Conservation (phyloP, 2,888 invertebrate species). For the Incurvaria masculella region DNA sequence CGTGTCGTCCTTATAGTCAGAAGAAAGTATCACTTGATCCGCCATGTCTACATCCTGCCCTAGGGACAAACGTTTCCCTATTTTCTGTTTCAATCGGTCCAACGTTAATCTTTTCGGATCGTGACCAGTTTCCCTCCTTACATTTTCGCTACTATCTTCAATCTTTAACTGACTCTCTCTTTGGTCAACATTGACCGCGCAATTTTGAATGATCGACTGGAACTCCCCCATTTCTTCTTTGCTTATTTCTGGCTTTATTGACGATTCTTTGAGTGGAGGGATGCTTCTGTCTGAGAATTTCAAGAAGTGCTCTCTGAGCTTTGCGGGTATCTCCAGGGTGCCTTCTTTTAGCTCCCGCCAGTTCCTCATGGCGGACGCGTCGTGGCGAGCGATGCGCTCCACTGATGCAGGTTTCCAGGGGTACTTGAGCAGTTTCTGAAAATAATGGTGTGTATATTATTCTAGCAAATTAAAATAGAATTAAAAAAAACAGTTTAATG, state of each 20-base stretch:
- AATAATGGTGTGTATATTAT: conserved; percentile 8
- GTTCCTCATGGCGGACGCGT: conserved; percentile 63
- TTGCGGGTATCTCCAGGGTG: conserved; percentile 41
- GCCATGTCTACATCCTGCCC: conserved; percentile 16
- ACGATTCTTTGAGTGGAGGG: conserved; percentile 34
- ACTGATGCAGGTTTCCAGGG: conserved; percentile 62
- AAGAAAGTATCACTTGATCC: conserved; percentile 31
- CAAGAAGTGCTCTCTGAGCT: conserved; percentile 56
- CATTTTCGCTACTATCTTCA: conserved; percentile 6
- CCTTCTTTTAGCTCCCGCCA: conserved; percentile 64
- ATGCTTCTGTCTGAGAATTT: conserved; percentile 64
- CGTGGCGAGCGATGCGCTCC: conserved; percentile 61
- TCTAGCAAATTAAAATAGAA: conserved; percentile 1
- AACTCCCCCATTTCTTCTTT: conserved; percentile 40
- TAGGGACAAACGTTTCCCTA: conserved; percentile 9
- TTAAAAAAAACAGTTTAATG: too few relatives aligned
- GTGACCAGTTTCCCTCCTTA: conserved; percentile 14
- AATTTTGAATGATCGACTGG: conserved; percentile 43
- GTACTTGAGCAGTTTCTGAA: conserved; percentile 62
- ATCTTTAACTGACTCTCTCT: conserved; percentile 6
- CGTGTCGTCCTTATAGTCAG: not conserved
- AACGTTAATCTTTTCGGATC: conserved; percentile 32
- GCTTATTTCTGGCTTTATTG: conserved; percentile 33
- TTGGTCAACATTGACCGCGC: conserved; percentile 27
- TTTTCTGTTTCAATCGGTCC: conserved; percentile 34